Evolutionary conservation across 2,888 invertebrate species (phyloP), one percentile per base, ranked within the genome.

Genomic region (Notocelia uddmanniana): DNA sequence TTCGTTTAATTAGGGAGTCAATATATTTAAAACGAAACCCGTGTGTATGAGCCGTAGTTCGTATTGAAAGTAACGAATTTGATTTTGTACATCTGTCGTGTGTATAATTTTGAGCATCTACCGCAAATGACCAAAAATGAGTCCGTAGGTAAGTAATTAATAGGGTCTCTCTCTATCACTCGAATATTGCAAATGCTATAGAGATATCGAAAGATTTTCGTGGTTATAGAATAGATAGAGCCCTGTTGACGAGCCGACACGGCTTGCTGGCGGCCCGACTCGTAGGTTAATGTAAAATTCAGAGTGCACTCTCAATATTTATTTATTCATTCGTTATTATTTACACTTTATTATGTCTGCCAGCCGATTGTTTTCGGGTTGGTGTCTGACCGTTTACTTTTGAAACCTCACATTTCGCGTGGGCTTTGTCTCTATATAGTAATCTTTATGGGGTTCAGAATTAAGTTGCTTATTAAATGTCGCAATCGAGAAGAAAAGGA

Each of bases 261-360:
- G 31, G 19, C 11, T 58, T 6, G 2, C 26, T n/a, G 13, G 31
- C 10, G 18, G 34, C 23, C 23, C 23, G 21, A n/a, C 69, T 74
- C 54, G 68, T 72, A 70, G 74, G 74, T 73, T 78, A 75, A 78
- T 80, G 75, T 80, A 77, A 80, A 80, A 79, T 80, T 80, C 78
- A 79, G 76, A 76, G 58, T 73, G 74, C 74, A 69, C 76, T 66
- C 60, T 75, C 74, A 75, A 77, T 75, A 74, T 76, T 67, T 79
- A 79, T 79, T 78, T 78, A 79, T 78, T 76, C 75, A 78, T 80
- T 75, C 76, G 78, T 78, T 78, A 78, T 77, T 79, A 77, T 80
- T 78, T 79, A 78, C 77, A 75, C 75, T 54, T 74, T 78, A 77
- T 77, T 75, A 75, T 73, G 78, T 74, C 73, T 64, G 72, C 69